Evolutionary conservation across 2,888 invertebrate species (phyloP).

Genomic region (Pinctada fucata): DNA sequence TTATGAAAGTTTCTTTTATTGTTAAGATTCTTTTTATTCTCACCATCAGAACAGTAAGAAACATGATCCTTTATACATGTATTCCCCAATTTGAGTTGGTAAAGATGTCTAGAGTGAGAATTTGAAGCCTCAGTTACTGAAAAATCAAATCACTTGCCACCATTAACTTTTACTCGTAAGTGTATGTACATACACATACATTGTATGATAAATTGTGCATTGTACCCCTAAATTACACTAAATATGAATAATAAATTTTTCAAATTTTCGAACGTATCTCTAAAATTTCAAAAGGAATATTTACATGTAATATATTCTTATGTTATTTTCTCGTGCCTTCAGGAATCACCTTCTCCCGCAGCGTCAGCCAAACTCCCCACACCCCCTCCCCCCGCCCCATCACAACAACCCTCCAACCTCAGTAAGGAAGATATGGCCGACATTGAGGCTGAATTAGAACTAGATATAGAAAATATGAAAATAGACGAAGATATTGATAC

Average conservation of each 20-base stretch:
- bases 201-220: no score
- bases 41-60: no score
- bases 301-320: no score
- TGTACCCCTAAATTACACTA: no score
- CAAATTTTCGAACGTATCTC: no score
- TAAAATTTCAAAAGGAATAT: no score
- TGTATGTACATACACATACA: no score
- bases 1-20: no score
- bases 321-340: background rate
- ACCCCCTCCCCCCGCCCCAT: conserved; percentile 20
- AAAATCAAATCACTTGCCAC: no score
- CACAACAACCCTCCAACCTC: conserved; percentile 5
- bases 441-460: conserved; percentile 86
- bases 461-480: conserved; percentile 89
- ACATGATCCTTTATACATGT: background rate
- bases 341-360: conserved; percentile 7
- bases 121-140: background rate
- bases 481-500: conserved; percentile 89
- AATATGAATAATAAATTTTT: no score
- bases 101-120: background rate
- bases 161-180: no score
- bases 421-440: conserved; percentile 59
- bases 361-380: conserved; percentile 20
- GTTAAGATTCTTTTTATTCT: no score
- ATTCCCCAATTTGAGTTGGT: background rate